Percentiles rank a stretch among this genome's conserved stretches.
These are phyloP conservation scores for Apotomis capreana DNA, from an alignment of 2,888 invertebrate genomes.

Conservation along the genomic window DNA sequence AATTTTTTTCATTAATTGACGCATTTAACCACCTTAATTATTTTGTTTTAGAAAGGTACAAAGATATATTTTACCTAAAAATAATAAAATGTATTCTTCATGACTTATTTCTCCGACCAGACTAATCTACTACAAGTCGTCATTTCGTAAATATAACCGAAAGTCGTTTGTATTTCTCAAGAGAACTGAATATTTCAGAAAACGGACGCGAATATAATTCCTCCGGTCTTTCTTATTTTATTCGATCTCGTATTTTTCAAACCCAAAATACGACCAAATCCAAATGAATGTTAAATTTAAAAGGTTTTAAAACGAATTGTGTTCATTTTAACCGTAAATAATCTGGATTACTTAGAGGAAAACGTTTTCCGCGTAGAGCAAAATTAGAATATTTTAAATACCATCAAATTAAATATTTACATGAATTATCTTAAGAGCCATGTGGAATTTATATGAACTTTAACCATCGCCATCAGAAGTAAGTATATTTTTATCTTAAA, in stretches of 20 bases:
- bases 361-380: background rate
- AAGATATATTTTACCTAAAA: too few species aligned
- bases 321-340: background rate
- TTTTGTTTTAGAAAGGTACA: too few species aligned
- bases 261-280: background rate
- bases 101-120: too few species aligned
- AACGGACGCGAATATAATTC: background rate
- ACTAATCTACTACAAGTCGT: background rate
- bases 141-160: too few species aligned
- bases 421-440: background rate
- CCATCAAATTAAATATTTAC: background rate
- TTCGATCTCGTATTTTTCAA: background rate
- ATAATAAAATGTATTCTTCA: too few species aligned
- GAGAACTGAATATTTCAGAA: background rate
- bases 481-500: conserved; percentile 3
- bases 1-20: too few species aligned
- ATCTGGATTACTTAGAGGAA: background rate
- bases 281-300: background rate
- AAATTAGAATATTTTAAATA: background rate
- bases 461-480: conserved; percentile 16
- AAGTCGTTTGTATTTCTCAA: background rate
- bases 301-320: background rate
- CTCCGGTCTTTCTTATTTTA: background rate
- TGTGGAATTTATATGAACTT: background rate
- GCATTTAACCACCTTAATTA: too few species aligned